phyloP scores from a whole-genome alignment of 1,140 invertebrate genomes.

The Sycophila sp. region DNA sequence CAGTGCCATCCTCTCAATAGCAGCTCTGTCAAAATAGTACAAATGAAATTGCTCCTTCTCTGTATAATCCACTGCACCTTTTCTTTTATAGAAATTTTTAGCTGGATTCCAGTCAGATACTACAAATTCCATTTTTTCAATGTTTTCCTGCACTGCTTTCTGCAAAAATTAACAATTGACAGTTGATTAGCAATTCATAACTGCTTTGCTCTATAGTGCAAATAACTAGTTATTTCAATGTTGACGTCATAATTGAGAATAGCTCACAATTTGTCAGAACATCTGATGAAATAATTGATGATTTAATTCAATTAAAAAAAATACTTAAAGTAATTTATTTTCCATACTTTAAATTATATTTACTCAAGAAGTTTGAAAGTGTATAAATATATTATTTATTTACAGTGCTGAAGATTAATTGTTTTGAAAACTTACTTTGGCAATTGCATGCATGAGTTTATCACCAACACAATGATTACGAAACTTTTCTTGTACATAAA shows the following conservation, averaged over 20 bases:
- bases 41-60: constrained; percentile 74
- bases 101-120: constrained; percentile 85
- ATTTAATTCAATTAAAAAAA: no score
- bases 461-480: constrained; percentile 29
- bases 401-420: no score
- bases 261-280: no score
- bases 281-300: no score
- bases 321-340: no score
- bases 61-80: constrained; percentile 75
- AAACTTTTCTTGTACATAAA: constrained; percentile 36
- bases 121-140: constrained; percentile 75
- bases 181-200: not conserved
- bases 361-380: no score
- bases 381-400: no score
- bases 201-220: no score
- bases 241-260: no score
- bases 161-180: constrained; percentile 48
- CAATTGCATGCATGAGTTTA: constrained; percentile 31
- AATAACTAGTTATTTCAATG: no score
- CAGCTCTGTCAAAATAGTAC: constrained; percentile 61
- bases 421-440: constrained; percentile 15
- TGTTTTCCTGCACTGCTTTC: constrained; percentile 69
- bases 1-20: constrained; percentile 50
- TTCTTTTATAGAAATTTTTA: constrained; percentile 76
- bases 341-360: no score